Base-by-base conservation (phyloP, 2,113 vertebrate genomes). In the Leptobrachium leishanense region DNA sequence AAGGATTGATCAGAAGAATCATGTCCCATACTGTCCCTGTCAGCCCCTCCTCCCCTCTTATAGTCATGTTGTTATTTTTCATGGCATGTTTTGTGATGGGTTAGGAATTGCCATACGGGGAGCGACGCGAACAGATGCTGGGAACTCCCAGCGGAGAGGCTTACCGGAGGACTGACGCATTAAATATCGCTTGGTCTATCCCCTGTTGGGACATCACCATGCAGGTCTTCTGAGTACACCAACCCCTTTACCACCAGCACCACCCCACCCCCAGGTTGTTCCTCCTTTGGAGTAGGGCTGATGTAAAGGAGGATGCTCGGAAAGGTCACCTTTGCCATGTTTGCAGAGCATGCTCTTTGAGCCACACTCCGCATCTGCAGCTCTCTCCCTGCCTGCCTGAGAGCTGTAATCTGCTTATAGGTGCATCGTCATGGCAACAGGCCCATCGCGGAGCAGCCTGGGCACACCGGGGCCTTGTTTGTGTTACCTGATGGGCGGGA, bases 341-440 rank as follows among this genome's bases (percentile, higher is more conserved):
- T 84, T 83, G 72, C 15, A 0, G 76, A 88, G 83, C n/a, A 0
- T 50, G 68, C 74, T 84, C 82, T 77, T 72, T 68, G 43, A 85
- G 84, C 75, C 83, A 50, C 46, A 5, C 46, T 77, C 31, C 31
- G 0, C 0, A 68, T 68, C 80, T 68, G 70, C 84, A 43, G 89
- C 84, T 85, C 20, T 84, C 83, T 84, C 75, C 81, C 13, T 2
- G 84, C 89, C 73, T 88, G 89, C 86, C 76, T 84, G 80, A 86
- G 46, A 67, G 76, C 80, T 67, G 80, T 72, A 63, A 75, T 85
- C 88, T 88, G 88, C 90, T 88, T 74, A 68, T 69, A 86, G 90
- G 84, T 83, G 67, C 73, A 81, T 90, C 84, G 12, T 92, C 88
- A 87, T 92, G 90, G 94, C 82, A 90, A 96, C 92, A 39, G 43